These are phyloP conservation scores for Zeus faber DNA, from an alignment of 2,113 vertebrate genomes.

Conservation along the genomic window DNA sequence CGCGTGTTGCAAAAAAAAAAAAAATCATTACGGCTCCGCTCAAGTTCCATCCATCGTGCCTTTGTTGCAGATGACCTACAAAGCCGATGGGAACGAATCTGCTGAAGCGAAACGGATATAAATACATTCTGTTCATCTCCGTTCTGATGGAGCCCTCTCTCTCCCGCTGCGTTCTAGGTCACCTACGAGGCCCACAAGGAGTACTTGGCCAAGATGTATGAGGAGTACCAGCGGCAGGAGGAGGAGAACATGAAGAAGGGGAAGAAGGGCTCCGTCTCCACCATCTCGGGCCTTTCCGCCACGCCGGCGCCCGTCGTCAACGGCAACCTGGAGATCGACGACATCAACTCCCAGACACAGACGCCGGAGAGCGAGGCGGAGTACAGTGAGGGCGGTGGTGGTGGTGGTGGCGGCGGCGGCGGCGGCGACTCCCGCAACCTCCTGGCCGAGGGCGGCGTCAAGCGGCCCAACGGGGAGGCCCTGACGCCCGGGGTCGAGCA, in stretches of 20 bases:
- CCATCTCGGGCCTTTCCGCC: conserved; percentile 95
- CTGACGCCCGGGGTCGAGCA: conserved; percentile 72
- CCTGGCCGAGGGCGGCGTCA: conserved; percentile 82
- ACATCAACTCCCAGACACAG: conserved; percentile 94
- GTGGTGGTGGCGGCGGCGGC: conserved; percentile 43
- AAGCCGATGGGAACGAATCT: too few species aligned
- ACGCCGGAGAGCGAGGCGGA: conserved; percentile 96
- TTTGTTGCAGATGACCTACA: too few species aligned
- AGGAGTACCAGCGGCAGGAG: conserved; percentile 98
- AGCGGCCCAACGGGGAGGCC: conserved; percentile 82
- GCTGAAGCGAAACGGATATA: too few species aligned
- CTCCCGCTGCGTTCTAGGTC: conserved; percentile 74
- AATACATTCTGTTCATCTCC: too few species aligned
- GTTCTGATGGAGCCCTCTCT: too few species aligned
- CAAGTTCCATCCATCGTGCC: too few species aligned
- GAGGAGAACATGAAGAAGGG: conserved; percentile 99
- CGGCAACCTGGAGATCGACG: conserved; percentile 90
- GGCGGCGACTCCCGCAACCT: conserved; percentile 82
- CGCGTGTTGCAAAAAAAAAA: too few species aligned
- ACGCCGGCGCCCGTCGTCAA: conserved; percentile 86
- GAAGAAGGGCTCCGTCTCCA: conserved; percentile 96
- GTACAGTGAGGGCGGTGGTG: conserved; percentile 79
- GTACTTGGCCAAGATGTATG: conserved; percentile 98
- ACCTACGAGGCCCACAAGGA: conserved; percentile 99
- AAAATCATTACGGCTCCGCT: too few species aligned